Percentiles rank a stretch among this genome's conserved stretches.
Evolutionary conservation across 2,797 vertebrate genomes (phyloP).

Genomic region (Spinibarbus caldwelli): DNA sequence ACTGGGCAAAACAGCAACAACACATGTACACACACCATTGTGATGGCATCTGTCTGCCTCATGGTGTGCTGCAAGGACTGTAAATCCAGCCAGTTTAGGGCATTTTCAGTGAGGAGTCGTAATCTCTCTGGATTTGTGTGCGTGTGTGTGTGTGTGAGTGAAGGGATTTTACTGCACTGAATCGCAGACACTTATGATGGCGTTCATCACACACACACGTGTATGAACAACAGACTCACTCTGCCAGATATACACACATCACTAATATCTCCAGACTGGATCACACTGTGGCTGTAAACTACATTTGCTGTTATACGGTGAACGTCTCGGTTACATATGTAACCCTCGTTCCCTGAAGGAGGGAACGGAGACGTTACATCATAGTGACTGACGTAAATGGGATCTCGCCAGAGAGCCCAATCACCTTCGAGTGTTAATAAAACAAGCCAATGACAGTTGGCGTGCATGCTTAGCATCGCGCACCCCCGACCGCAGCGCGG

Average conservation of each 20-base stretch:
- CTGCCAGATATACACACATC: background rate
- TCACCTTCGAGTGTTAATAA: too few relatives aligned
- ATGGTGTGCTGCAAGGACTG: constrained; percentile 36
- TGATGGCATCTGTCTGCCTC: constrained; percentile 54
- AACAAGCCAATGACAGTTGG: too few relatives aligned
- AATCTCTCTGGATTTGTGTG: constrained; percentile 36
- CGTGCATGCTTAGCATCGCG: too few relatives aligned
- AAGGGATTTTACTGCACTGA: constrained; percentile 30
- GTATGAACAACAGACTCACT: background rate
- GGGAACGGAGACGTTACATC: too few relatives aligned
- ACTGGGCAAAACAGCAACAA: constrained; percentile 19
- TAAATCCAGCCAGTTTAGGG: constrained; percentile 53
- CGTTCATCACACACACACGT: background rate
- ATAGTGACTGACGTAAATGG: too few relatives aligned
- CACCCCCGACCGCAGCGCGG: too few relatives aligned
- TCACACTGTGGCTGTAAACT: background rate
- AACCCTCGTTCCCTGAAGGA: too few relatives aligned
- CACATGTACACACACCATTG: constrained; percentile 42
- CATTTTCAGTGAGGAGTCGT: constrained; percentile 40
- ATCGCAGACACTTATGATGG: constrained; percentile 7
- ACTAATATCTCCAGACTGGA: background rate
- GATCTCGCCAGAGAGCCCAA: too few relatives aligned
- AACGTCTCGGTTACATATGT: too few relatives aligned
- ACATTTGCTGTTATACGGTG: too few relatives aligned
- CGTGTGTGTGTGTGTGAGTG: constrained; percentile 9